A percentile compares a stretch with the other conserved stretches of the same genome.
Evolutionary conservation across 1,140 invertebrate species (phyloP).

Genomic region (Schlechtendalia chinensis): DNA sequence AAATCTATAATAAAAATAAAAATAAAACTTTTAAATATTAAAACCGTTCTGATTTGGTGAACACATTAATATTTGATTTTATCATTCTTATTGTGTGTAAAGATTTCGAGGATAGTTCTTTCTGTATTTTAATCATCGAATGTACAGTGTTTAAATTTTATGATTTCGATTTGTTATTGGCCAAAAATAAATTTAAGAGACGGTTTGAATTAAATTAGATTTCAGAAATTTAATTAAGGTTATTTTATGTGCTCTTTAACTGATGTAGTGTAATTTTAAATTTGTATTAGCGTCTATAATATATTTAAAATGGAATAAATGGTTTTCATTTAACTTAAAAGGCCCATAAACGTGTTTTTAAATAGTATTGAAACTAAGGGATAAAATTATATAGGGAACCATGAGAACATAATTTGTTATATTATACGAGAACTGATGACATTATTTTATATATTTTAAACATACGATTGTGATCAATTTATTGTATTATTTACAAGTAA

Average conservation of each 20-base stretch:
- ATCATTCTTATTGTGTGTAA: too few relatives aligned
- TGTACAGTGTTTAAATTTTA: not conserved
- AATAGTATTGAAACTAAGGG: too few relatives aligned
- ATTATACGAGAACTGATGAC: too few relatives aligned
- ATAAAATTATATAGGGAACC: too few relatives aligned
- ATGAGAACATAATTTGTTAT: too few relatives aligned
- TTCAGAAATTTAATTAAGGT: not conserved
- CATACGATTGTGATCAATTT: too few relatives aligned
- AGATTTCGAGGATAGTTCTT: too few relatives aligned
- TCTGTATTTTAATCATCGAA: not conserved
- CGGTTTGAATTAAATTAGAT: not conserved
- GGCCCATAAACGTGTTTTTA: not conserved
- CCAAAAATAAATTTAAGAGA: not conserved
- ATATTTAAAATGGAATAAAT: not conserved
- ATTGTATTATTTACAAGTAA: too few relatives aligned
- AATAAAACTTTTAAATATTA: too few relatives aligned
- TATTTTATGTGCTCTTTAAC: not conserved
- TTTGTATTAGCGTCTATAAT: not conserved
- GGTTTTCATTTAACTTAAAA: not conserved
- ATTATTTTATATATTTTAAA: too few relatives aligned
- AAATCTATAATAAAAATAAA: too few relatives aligned
- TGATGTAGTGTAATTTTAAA: not conserved
- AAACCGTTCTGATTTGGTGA: not conserved
- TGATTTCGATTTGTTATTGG: conserved; percentile 3
- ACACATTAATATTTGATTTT: conserved; percentile 21